phyloP scores from a whole-genome alignment of 1,140 invertebrate species.

The Drosophila pseudoananassae region DNA sequence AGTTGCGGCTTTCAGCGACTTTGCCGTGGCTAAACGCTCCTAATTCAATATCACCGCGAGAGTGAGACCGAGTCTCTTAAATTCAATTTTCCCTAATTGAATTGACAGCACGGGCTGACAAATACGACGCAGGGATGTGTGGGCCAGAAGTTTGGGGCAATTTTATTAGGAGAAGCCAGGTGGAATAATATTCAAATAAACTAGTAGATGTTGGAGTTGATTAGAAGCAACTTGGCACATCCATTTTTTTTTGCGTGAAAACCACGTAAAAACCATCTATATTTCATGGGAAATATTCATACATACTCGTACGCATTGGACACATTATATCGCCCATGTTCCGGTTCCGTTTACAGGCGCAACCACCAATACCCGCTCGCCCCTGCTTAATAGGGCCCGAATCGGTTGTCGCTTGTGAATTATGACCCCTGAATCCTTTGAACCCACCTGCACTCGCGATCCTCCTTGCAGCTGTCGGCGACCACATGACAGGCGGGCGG shows the following conservation, averaged over 20 bases:
- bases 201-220: background rate
- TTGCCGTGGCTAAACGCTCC: conserved; percentile 48
- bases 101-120: conserved; percentile 28
- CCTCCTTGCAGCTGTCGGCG: conserved; percentile 91
- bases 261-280: too few species aligned
- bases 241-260: too few species aligned
- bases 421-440: conserved; percentile 40
- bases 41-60: conserved; percentile 67
- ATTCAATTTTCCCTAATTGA: conserved; percentile 70
- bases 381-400: too few species aligned
- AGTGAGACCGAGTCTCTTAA: conserved; percentile 23
- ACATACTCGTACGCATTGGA: background rate
- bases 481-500: conserved; percentile 92
- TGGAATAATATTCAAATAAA: background rate
- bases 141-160: background rate
- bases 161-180: background rate
- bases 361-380: conserved; percentile 19
- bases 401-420: conserved; percentile 37
- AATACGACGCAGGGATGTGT: conserved; percentile 2
- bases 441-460: conserved; percentile 89
- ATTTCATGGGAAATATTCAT: too few species aligned
- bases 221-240: background rate
- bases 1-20: conserved; percentile 53
- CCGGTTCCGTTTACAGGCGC: conserved; percentile 55
- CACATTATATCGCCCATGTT: conserved; percentile 47